Evolutionary conservation across 2,888 invertebrate species (phyloP).

Genomic region (Lepas anatifera): DNA sequence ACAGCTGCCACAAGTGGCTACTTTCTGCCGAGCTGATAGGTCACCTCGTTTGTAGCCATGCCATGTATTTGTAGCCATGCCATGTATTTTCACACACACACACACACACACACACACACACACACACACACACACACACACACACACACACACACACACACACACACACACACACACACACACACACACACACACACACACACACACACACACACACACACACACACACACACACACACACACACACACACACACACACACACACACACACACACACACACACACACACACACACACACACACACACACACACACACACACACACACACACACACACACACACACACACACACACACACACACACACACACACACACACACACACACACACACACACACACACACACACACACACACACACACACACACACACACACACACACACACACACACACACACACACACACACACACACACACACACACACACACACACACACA

Average conservation of each 20-base stretch:
- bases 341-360: not conserved
- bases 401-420: not conserved
- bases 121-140: not conserved
- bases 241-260: not conserved
- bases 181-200: not conserved
- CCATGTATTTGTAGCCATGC: too few species aligned
- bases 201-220: conserved; percentile 8
- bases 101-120: conserved; percentile 1
- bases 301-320: conserved; percentile 10
- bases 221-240: not conserved
- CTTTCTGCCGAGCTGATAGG: too few species aligned
- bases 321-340: not conserved
- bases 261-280: conserved; percentile 13
- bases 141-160: not conserved
- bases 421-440: not conserved
- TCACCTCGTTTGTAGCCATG: too few species aligned
- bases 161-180: not conserved
- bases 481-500: not conserved
- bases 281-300: conserved; percentile 14
- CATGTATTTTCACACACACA: not conserved
- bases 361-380: conserved; percentile 2
- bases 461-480: not conserved
- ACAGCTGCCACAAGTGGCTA: too few species aligned
- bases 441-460: not conserved
- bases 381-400: not conserved